Evolutionary conservation across 2,888 invertebrate species (phyloP), one percentile per base, ranked within the genome.

Genomic region (Diaperis boleti): DNA sequence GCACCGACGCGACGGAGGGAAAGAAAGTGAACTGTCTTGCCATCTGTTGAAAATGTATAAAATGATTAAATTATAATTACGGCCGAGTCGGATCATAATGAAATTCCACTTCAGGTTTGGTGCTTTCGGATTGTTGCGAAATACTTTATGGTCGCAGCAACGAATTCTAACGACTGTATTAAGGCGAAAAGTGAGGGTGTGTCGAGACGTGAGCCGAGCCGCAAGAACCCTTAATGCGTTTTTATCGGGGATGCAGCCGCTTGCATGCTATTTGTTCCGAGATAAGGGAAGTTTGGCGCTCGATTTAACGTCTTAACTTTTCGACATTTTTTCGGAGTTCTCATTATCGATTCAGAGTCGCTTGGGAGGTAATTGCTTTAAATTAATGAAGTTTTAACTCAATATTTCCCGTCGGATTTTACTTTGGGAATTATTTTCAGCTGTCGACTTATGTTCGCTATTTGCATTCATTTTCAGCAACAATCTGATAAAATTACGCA

Each of bases 41-140:
- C 69, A 71, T 71, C 71, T 73, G 72, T 66, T 71, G 66, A 63
- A 72, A 72, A 71, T 71, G 67, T 68, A 69, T 66, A 71, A 72
- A 74, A 71, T 69, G 68, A 74, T 74, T 72, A 73, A 72, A 73
- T 73, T 73, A 73, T 73, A 73, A 73, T 73, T 73, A 72, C 65
- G 66, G 65, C 57, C 64, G 69, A 47, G 66, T 66, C 64, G 60
- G 63, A 62, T 64, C 63, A 60, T 71, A 73, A 72, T 73, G 73
- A 72, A 71, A 73, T 73, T 72, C 69, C 63, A 63, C 69, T 72
- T 66, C 69, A 71, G 70, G 72, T 72, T 71, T 66, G 41, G 31
- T 59, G 61, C 62, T 62, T 65, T 64, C 59, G 49, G 49, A 49
- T 59, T 59, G 59, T 59, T 59, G 41, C 18, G 59, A 49, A 59